A percentile compares a stretch with the other conserved stretches of the same genome.
Conservation (phyloP, 2,113 vertebrate species). For the Orthonyx spaldingii region DNA sequence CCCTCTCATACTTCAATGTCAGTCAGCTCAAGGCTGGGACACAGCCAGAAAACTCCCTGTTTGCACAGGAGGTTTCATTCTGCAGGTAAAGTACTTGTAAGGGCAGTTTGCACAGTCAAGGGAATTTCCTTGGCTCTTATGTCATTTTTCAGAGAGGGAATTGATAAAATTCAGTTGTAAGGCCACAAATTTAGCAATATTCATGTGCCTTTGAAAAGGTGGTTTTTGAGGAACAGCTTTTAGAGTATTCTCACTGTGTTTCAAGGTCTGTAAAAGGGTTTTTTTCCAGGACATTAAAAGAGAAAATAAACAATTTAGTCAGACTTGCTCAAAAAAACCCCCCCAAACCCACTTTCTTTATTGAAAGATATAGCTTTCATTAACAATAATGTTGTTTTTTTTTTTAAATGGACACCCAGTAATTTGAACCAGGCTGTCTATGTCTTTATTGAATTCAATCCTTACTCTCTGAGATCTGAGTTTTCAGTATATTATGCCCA, state of each 20-base stretch:
- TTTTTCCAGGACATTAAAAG: not conserved
- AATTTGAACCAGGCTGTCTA: not conserved
- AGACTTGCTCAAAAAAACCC: not conserved
- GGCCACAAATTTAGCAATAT: too few relatives aligned
- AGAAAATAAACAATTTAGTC: not conserved
- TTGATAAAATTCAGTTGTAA: not conserved
- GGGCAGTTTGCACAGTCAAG: not conserved
- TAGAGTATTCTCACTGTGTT: not conserved
- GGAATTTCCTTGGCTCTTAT: not conserved
- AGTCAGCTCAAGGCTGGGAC: constrained; percentile 88
- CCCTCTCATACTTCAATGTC: constrained; percentile 93
- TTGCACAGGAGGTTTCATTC: constrained; percentile 81
- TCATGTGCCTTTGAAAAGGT: not conserved
- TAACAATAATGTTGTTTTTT: not conserved
- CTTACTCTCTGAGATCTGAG: not conserved
- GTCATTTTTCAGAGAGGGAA: not conserved
- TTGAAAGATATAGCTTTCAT: not conserved
- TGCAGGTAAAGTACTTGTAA: constrained; percentile 84
- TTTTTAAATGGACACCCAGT: not conserved
- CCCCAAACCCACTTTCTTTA: not conserved
- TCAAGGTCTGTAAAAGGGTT: not conserved
- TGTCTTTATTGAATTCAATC: not conserved
- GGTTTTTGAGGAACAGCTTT: not conserved
- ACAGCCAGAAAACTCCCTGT: constrained; percentile 81
- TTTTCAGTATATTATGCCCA: not conserved